Base-by-base conservation (phyloP, 1,140 invertebrate genomes). In the Diploscapter pachys region DNA sequence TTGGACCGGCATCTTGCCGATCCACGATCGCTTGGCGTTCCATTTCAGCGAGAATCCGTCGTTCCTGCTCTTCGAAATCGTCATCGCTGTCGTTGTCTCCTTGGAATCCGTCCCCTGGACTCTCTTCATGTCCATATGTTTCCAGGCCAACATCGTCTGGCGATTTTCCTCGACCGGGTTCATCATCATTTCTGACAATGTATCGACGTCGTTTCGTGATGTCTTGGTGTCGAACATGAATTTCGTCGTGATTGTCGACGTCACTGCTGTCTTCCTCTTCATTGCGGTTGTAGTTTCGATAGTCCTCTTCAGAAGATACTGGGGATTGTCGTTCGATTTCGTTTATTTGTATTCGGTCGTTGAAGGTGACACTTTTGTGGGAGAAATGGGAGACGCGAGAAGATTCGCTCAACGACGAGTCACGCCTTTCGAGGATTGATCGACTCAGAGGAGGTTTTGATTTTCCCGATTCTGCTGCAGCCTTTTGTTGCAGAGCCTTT, bases 311-410 rank as follows among this genome's bases (percentile, higher is more conserved):
- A 0, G 31, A 31, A 31, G 31, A 31, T 31, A 31, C 1, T 31
- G 31, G 31, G 31, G 31, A 31, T 31, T 31, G 31, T 55, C 78
- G 53, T 65, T 77, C 78, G 57, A 79, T 79, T 63, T 79, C 78
- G 52, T 76, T 71, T 53, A 78, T 73, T 66, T 68, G 56, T 55
- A 79, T 69, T 55, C 77, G 8, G 54, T 79, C 78, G 11, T 69
- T 71, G 67, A 79, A 79, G 50, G 75, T 79, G 9, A 79, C 78
- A 3, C 64, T 70, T 63, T 79, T 79, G 66, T 68, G 71, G 5
- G 76, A 69, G 31, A 50, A 31, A 31, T 31, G 31, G 31, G 31
- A 31, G 31, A 31, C 65, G 31, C 68, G 56, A 13, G 62, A 67
- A 48, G 62, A 62, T 64, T 79, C 75, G 31, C 65, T 71, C 57